phyloP scores from a whole-genome alignment of 2,797 vertebrate genomes.

The Borostomias antarcticus region DNA sequence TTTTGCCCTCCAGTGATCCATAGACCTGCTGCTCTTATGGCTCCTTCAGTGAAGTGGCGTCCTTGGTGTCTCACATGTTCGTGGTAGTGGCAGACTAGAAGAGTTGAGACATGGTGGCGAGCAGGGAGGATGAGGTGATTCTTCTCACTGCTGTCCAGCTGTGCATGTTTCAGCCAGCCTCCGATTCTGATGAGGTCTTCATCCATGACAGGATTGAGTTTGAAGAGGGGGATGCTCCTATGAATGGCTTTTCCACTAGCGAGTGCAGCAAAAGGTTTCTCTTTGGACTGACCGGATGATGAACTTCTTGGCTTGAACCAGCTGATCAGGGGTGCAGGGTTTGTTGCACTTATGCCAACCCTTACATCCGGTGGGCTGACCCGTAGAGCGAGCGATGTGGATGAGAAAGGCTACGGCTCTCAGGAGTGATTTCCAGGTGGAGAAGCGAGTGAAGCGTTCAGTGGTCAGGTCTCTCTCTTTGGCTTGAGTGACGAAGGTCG shows the following conservation, averaged over 20 bases:
- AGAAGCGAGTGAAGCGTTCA: conserved; percentile 19
- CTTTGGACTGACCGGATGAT: conserved; percentile 2
- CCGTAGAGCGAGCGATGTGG: conserved; percentile 9
- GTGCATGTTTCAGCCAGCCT: not conserved
- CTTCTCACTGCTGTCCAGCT: not conserved
- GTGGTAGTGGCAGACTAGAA: no score
- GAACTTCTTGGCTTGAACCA: not conserved
- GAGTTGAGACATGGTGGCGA: no score
- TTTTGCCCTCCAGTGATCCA: no score
- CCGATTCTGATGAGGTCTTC: conserved; percentile 22
- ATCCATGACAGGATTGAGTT: conserved; percentile 11
- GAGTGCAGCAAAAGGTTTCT: not conserved
- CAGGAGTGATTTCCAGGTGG: not conserved
- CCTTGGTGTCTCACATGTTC: no score
- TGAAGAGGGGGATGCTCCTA: not conserved
- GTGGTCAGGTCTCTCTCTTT: not conserved
- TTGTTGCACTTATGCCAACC: conserved; percentile 15
- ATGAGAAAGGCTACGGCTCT: conserved; percentile 11
- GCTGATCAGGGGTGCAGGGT: not conserved
- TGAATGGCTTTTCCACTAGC: not conserved
- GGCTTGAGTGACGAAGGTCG: not conserved
- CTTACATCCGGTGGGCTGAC: not conserved
- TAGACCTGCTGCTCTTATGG: no score
- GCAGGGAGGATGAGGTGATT: conserved; percentile 23
- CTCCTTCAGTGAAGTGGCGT: no score